Conservation (phyloP, 2,888 invertebrate genomes). For the Xanthostigma xanthostigma region DNA sequence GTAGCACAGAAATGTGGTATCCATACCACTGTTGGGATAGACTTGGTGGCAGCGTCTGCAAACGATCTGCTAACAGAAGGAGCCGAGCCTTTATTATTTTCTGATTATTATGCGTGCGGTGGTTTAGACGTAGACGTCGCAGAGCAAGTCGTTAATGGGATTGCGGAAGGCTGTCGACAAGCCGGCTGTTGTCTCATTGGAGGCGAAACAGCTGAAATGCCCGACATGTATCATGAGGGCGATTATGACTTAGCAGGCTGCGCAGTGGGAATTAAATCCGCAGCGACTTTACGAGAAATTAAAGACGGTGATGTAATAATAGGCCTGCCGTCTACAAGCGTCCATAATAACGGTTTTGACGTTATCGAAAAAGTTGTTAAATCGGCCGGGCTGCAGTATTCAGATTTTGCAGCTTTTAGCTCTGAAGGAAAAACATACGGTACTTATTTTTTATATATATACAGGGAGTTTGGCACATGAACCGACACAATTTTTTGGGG, state of each 20-base stretch:
- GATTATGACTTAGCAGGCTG: slow-evolving; percentile 96
- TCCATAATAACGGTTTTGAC: slow-evolving; percentile 93
- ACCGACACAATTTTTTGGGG: too few relatives aligned
- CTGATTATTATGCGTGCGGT: slow-evolving; percentile 94
- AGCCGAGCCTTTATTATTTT: slow-evolving; percentile 87
- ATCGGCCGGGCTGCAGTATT: slow-evolving; percentile 44
- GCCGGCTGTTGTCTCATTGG: slow-evolving; percentile 80
- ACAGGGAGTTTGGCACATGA: too few relatives aligned
- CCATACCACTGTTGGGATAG: slow-evolving; percentile 79
- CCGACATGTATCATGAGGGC: slow-evolving; percentile 72
- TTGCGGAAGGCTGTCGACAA: slow-evolving; percentile 72
- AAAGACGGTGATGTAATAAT: slow-evolving; percentile 63
- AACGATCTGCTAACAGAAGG: slow-evolving; percentile 93
- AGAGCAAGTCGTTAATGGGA: slow-evolving; percentile 64
- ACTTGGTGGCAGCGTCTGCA: slow-evolving; percentile 95
- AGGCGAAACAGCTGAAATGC: slow-evolving; percentile 97
- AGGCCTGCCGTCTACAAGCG: slow-evolving; percentile 75
- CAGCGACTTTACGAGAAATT: slow-evolving; percentile 54
- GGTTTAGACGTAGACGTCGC: slow-evolving; percentile 63
- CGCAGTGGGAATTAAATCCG: slow-evolving; percentile 69
- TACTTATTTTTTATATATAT: slow-evolving; percentile 21
- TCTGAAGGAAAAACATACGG: slow-evolving; percentile 52
- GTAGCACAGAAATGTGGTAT: slow-evolving; percentile 65
- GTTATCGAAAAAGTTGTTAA: slow-evolving; percentile 67
- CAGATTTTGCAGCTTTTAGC: slow-evolving; percentile 59